Evolutionary conservation across 2,113 vertebrate species (phyloP), one percentile per base, ranked within the genome.

Genomic region (Hipposideros armiger): DNA sequence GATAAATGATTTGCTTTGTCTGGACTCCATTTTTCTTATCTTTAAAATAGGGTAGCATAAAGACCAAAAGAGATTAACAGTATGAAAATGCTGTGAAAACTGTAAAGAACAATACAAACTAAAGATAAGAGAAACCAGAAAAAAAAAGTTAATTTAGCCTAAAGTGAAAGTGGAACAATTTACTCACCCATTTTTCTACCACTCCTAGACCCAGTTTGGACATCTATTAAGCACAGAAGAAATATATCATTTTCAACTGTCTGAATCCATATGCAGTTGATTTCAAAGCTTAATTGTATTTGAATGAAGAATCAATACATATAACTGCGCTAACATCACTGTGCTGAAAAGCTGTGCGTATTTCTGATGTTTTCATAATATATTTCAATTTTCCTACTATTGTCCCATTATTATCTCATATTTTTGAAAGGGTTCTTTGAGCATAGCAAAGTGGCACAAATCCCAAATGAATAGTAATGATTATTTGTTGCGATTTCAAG

Each of bases 291-390:
- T 97, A 97, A 96, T 96, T 97, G 83, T 89, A 50, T 96, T 95
- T 96, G 96, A 97, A 97, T 97, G 97, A 93, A 64, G 86, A 97
- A 97, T 97, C 97, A 97, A 96, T 97, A 96, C 50, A 5, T 91
- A 80, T 90, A 94, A 95, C 93, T 95, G 90, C 69, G 86, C 90
- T 85, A 94, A 85, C 86, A 96, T 86, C 92, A 70, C 62, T 67
- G 30, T 74, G 72, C 78, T 94, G 77, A 94, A 96, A 96, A 82
- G 60, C 56, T 83, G 28, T 84, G 78, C 54, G 5, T 94, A 62
- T 94, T 96, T 96, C 82, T 56, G 77, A 89, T 70, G 77, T 81
- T 90, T 97, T 97, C 66, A 87, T 97, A 94, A 94, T 95, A 80
- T 94, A 95, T 96, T 97, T 97, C 94, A 95, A 97, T 96, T 97